A percentile compares a stretch with the other conserved stretches of the same genome.
phyloP scores from a whole-genome alignment of 1,140 invertebrate species.

The Bombyx mori region DNA sequence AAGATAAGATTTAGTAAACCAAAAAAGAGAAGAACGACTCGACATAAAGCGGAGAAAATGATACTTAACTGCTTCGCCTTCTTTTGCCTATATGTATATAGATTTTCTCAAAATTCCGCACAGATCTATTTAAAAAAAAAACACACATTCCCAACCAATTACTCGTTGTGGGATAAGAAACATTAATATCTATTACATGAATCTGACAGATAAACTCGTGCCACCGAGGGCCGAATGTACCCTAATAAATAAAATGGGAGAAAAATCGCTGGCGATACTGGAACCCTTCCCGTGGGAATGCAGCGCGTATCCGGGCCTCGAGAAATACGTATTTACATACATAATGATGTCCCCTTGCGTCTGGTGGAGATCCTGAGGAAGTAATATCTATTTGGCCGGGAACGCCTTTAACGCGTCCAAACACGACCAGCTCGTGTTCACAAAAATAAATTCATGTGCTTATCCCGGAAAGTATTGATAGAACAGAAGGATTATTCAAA shows the following conservation, averaged over 20 bases:
- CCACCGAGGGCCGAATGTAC: constrained; percentile 11
- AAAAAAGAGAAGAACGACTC: no score
- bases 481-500: no score
- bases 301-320: constrained; percentile 7
- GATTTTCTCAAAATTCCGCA: no score
- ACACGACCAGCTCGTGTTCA: no score
- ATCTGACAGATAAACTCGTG: constrained; percentile 18
- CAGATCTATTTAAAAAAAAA: neutral
- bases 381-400: no score
- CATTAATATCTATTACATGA: constrained; percentile 17
- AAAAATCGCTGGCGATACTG: constrained; percentile 22
- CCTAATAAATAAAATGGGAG: constrained; percentile 27
- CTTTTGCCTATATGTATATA: no score
- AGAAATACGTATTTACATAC: constrained; percentile 23
- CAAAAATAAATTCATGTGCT: no score
- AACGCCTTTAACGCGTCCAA: no score
- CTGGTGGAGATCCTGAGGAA: constrained; percentile 4
- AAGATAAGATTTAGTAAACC: no score
- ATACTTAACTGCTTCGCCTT: no score
- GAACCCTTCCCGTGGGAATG: constrained; percentile 17
- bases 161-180: neutral
- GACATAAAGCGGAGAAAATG: no score
- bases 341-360: constrained; percentile 17
- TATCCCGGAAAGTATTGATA: no score
- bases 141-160: neutral